phyloP scores from a whole-genome alignment of 2,113 vertebrate species.

The Edolisoma coerulescens region DNA sequence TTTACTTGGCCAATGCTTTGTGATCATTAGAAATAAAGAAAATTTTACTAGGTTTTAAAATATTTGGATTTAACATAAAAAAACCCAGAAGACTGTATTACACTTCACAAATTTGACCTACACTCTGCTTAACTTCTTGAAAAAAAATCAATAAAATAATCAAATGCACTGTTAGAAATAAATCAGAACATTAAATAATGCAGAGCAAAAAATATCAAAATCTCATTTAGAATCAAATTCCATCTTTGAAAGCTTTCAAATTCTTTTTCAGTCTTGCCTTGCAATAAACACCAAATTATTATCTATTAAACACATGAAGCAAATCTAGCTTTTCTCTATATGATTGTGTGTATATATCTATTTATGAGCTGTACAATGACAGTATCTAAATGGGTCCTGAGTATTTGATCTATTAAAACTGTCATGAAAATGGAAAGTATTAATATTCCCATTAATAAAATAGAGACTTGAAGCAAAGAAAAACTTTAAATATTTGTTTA shows the following conservation, averaged over 20 bases:
- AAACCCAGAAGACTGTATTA: neutral
- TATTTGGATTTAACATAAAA: neutral
- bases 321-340: neutral
- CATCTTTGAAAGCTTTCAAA: neutral
- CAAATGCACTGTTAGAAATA: neutral
- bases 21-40: neutral
- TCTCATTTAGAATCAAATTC: neutral
- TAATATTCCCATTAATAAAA: neutral
- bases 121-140: neutral
- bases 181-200: neutral
- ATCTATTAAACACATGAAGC: neutral
- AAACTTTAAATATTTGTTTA: neutral
- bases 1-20: neutral
- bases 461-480: neutral
- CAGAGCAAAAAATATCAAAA: neutral
- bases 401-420: neutral
- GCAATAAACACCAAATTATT: neutral
- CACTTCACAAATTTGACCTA: neutral
- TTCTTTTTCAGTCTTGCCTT: neutral
- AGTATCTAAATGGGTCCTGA: neutral
- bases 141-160: neutral
- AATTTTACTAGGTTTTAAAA: neutral
- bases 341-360: neutral
- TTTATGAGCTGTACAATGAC: neutral
- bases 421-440: neutral